Evolutionary conservation across 2,113 vertebrate genomes (phyloP), one percentile per base, ranked within the genome.

Genomic region (Lamprotornis superbus): DNA sequence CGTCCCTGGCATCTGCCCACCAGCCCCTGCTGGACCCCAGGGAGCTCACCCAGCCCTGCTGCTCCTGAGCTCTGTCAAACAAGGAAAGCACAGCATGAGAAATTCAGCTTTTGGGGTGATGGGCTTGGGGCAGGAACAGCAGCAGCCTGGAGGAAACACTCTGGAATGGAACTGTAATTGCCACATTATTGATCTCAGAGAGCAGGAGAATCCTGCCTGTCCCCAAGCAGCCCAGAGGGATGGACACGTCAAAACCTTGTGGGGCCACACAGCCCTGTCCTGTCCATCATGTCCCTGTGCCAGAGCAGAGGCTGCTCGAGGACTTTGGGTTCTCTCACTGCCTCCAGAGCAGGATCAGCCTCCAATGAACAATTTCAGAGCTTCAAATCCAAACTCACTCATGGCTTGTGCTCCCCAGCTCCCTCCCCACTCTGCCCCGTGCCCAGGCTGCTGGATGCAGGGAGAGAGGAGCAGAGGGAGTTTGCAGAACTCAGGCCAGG

Each of bases 401-500:
- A 0, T 1, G 11, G 8, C 30, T 31, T 5, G 46, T n/a, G 61
- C 69, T 80, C 28, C 37, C 47, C 35, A 15, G 60, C 30, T 31
- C 14, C 6, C 67, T 47, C 50, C 81, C 53, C 3, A 0, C 18
- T 7, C 22, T 18, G 50, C 52, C 81, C 81, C 0, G 0, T 25
- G 76, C 56, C 74, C 56, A 3, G 56, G 64, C 47, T 33, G 68
- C 63, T 5, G 37, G 30, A 7, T 25, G 57, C 77, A 17, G 78
- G 47, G 60, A 69, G 47, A 69, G 47, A 40, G 8, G 75, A 88
- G 78, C 49, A 64, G 47, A 69, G 7, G 77, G 69, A 46, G 20
- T 3, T 3, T 17, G 76, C 82, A 83, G 53, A 17, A 22, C 42
- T 42, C 1, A 0, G 28, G 1, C 27, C 17, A 9, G 0, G 56